Evolutionary conservation across 2,888 invertebrate genomes (phyloP).

Genomic region (Prostheceraeus crozeri): DNA sequence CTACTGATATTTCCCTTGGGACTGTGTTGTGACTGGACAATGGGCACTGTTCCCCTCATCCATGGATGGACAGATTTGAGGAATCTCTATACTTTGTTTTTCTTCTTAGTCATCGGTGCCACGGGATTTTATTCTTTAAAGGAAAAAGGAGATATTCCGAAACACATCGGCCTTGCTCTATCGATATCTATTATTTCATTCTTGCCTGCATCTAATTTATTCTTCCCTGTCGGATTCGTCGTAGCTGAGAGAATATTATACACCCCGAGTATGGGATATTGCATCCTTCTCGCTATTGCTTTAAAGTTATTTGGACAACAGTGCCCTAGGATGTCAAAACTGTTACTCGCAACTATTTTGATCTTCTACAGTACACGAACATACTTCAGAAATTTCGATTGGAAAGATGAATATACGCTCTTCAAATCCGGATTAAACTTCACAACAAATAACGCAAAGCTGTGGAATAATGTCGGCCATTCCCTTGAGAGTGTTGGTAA

Average conservation of each 20-base stretch:
- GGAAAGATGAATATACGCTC: conserved; percentile 76
- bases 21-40: conserved; percentile 95
- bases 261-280: conserved; percentile 95
- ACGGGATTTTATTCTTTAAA: conserved; percentile 38
- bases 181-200: conserved; percentile 81
- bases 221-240: conserved; percentile 94
- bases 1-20: conserved; percentile 77
- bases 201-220: conserved; percentile 87
- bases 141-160: conserved; percentile 2
- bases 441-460: conserved; percentile 78
- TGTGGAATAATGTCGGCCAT: conserved; percentile 94
- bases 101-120: conserved; percentile 61
- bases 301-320: conserved; percentile 20
- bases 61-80: conserved; percentile 71
- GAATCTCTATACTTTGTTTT: conserved; percentile 70
- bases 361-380: conserved; percentile 17
- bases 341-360: conserved; percentile 16
- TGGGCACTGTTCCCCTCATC: conserved; percentile 84
- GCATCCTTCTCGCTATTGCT: conserved; percentile 67
- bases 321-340: conserved; percentile 21
- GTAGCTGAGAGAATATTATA: conserved; percentile 89
- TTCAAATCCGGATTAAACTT: conserved; percentile 82
- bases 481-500: conserved; percentile 72
- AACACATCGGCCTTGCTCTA: conserved; percentile 63
- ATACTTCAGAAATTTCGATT: conserved; percentile 32